Conservation (phyloP, 2,113 vertebrate species). For the Centropristis striata region DNA sequence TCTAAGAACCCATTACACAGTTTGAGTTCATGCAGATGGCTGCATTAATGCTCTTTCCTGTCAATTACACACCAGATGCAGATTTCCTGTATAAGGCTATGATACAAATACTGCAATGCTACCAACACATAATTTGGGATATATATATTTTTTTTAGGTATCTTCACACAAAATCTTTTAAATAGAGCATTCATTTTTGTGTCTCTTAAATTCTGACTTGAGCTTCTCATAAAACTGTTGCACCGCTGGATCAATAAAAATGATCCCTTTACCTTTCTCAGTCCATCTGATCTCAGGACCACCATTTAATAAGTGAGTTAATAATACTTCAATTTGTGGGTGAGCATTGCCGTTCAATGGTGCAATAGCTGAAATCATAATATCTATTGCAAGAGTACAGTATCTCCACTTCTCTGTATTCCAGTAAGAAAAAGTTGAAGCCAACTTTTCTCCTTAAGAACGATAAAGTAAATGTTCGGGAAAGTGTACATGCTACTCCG, state of each 20-base stretch:
- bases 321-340: not conserved
- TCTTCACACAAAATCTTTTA: not conserved
- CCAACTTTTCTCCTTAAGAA: slow-evolving; percentile 13
- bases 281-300: slow-evolving; percentile 2
- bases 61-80: not conserved
- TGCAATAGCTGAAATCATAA: not conserved
- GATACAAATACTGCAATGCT: too few species aligned
- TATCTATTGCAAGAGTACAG: not conserved
- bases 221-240: not conserved
- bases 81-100: not conserved
- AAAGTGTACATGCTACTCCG: slow-evolving; percentile 12
- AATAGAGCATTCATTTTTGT: not conserved
- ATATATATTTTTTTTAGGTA: not conserved
- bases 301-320: not conserved
- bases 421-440: not conserved
- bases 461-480: slow-evolving; percentile 25
- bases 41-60: not conserved
- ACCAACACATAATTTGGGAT: not conserved
- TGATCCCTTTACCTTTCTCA: not conserved
- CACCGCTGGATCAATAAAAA: not conserved
- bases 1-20: not conserved
- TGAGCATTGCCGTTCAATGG: not conserved
- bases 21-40: not conserved
- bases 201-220: not conserved
- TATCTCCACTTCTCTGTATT: slow-evolving; percentile 2